A percentile compares a stretch with the other conserved stretches of the same genome.
These are phyloP conservation scores for Cephus cinctus DNA, from an alignment of 1,140 invertebrate species.

Conservation along the genomic window DNA sequence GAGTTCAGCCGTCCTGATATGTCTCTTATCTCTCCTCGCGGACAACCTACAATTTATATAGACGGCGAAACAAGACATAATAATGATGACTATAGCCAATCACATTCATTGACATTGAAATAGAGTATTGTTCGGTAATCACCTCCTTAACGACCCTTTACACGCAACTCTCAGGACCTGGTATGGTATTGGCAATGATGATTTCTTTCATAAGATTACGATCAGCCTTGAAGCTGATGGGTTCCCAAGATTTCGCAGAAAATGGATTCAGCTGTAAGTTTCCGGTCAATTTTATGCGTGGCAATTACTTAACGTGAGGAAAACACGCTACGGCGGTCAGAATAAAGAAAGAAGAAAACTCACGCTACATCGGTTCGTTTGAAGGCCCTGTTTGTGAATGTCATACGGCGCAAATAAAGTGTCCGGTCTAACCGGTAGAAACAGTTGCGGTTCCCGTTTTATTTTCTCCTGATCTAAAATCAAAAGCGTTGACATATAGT, in stretches of 20 bases:
- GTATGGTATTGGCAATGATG: constrained; percentile 72
- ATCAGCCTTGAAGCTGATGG: constrained; percentile 53
- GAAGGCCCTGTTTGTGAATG: constrained; percentile 51
- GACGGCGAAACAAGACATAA: too few species aligned
- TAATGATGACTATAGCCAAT: too few species aligned
- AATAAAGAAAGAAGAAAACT: too few species aligned
- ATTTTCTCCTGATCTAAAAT: constrained; percentile 48
- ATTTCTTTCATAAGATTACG: constrained; percentile 57
- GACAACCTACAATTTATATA: too few species aligned
- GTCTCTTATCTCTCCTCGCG: constrained; percentile 11
- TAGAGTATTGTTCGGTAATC: too few species aligned
- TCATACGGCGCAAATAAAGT: constrained; percentile 53
- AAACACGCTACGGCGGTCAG: too few species aligned
- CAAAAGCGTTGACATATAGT: constrained; percentile 2
- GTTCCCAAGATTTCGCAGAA: constrained; percentile 53
- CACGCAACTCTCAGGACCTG: constrained; percentile 74
- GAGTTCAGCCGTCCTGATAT: constrained; percentile 22
- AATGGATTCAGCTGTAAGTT: constrained; percentile 52
- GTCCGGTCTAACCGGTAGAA: constrained; percentile 53
- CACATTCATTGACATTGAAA: too few species aligned
- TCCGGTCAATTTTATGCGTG: too few species aligned
- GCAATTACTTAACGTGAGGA: too few species aligned
- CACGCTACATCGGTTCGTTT: constrained; percentile 51
- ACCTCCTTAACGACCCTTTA: too few species aligned
- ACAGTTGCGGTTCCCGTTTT: constrained; percentile 51